These are phyloP conservation scores for Myotis vivesi DNA, from an alignment of 2,797 vertebrate genomes.

Conservation along the genomic window DNA sequence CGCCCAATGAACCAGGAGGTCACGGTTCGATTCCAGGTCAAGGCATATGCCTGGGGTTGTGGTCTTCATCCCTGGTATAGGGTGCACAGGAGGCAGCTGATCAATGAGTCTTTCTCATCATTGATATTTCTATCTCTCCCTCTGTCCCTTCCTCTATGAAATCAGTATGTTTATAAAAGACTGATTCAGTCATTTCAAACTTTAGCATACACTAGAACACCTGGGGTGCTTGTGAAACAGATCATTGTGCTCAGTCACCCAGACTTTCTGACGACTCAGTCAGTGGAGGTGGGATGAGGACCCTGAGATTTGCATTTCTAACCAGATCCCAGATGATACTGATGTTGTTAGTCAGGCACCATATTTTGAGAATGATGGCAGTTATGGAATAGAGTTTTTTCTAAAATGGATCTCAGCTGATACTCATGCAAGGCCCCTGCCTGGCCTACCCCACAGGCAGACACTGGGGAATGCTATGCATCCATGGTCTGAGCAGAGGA, in stretches of 20 bases:
- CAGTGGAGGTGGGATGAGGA: neutral
- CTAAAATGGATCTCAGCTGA: neutral
- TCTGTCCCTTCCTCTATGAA: too few species aligned
- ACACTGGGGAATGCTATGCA: neutral
- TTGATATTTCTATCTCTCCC: too few species aligned
- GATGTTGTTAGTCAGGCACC: neutral
- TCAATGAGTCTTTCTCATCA: too few species aligned
- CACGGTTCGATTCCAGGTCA: too few species aligned
- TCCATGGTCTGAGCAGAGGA: neutral
- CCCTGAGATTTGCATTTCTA: slow-evolving; percentile 11
- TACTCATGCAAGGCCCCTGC: neutral
- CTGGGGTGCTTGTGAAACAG: neutral
- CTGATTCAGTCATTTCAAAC: neutral
- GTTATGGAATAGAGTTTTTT: neutral
- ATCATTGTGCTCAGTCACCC: neutral
- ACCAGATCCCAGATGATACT: neutral
- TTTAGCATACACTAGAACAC: neutral
- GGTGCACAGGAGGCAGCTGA: too few species aligned
- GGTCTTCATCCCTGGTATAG: too few species aligned
- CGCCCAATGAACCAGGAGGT: too few species aligned
- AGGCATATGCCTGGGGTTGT: too few species aligned
- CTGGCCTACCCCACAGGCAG: neutral
- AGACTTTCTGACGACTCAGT: slow-evolving; percentile 24
- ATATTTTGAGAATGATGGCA: neutral
- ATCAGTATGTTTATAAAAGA: neutral